Percentiles rank a stretch among this genome's conserved stretches.
Evolutionary conservation across 23 tunicate genomes (phyloP).

Genomic region (Pegea sp.): DNA sequence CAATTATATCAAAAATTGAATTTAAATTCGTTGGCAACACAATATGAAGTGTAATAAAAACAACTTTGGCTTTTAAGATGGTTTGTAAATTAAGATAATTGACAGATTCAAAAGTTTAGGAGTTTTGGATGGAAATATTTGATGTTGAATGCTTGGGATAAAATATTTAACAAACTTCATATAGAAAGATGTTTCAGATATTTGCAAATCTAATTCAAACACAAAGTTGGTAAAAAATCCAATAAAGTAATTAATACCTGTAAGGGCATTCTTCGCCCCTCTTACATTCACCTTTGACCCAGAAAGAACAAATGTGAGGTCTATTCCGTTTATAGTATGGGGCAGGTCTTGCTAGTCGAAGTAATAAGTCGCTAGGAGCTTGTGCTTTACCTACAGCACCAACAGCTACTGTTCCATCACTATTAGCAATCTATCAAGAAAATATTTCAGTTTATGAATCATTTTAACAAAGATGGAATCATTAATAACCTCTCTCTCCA

Average conservation of each 20-base stretch:
- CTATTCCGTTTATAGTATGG: slow-evolving; percentile 94
- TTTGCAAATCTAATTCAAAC: too few species aligned
- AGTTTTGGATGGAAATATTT: too few species aligned
- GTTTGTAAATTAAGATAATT: too few species aligned
- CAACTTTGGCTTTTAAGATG: too few species aligned
- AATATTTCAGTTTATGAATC: not conserved
- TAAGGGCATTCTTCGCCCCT: slow-evolving; percentile 99
- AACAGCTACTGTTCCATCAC: slow-evolving; percentile 94
- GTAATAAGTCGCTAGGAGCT: slow-evolving; percentile 54
- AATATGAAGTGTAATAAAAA: too few species aligned
- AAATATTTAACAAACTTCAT: too few species aligned
- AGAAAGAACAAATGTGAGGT: slow-evolving; percentile 97
- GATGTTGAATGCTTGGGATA: too few species aligned
- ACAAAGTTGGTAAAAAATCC: too few species aligned
- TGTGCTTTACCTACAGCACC: slow-evolving; percentile 71
- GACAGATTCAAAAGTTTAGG: too few species aligned
- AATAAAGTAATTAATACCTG: slow-evolving; percentile 13
- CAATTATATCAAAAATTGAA: too few species aligned
- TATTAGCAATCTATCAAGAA: slow-evolving; percentile 51
- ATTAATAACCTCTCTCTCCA: slow-evolving; percentile 61
- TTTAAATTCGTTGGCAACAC: too few species aligned
- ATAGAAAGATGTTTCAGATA: too few species aligned
- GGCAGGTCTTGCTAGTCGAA: slow-evolving; percentile 58
- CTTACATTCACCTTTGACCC: slow-evolving; percentile 99
- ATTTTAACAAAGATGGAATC: not conserved